phyloP scores from a whole-genome alignment of 2,113 vertebrate species.

The Gambusia holbrooki region DNA sequence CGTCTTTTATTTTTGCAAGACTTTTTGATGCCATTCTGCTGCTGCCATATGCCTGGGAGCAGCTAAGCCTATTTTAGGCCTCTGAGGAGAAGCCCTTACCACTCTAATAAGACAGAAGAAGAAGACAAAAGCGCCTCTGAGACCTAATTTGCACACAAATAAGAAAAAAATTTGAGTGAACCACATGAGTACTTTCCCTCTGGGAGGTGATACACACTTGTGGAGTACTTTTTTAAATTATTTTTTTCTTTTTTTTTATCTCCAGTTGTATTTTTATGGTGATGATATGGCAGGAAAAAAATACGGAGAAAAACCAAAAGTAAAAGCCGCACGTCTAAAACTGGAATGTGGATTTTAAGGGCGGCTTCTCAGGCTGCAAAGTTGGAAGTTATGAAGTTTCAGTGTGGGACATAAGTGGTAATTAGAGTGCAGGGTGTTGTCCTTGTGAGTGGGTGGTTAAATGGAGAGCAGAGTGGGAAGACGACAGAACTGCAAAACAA shows the following conservation, averaged over 20 bases:
- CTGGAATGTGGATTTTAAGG: conserved; percentile 41
- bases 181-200: conserved; percentile 24
- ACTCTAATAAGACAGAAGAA: conserved; percentile 56
- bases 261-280: conserved; percentile 45
- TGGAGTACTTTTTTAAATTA: not conserved
- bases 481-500: conserved; percentile 27
- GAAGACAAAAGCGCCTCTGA: conserved; percentile 65
- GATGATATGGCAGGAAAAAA: conserved; percentile 46
- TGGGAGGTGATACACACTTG: conserved; percentile 8
- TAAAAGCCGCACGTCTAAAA: conserved; percentile 59
- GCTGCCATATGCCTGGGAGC: conserved; percentile 54
- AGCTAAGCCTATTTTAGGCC: conserved; percentile 48
- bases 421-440: conserved; percentile 62
- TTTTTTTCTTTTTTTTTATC: not conserved
- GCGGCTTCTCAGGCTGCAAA: conserved; percentile 40
- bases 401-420: conserved; percentile 36
- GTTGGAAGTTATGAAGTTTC: conserved; percentile 56
- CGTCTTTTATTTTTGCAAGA: conserved; percentile 7
- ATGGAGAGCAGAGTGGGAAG: conserved; percentile 41
- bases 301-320: conserved; percentile 38
- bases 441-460: conserved; percentile 41
- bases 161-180: conserved; percentile 27
- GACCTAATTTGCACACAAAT: conserved; percentile 71
- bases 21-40: conserved; percentile 47
- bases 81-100: conserved; percentile 48